Evolutionary conservation across 2,888 invertebrate genomes (phyloP).

Genomic region (Priocnemis perturbator): DNA sequence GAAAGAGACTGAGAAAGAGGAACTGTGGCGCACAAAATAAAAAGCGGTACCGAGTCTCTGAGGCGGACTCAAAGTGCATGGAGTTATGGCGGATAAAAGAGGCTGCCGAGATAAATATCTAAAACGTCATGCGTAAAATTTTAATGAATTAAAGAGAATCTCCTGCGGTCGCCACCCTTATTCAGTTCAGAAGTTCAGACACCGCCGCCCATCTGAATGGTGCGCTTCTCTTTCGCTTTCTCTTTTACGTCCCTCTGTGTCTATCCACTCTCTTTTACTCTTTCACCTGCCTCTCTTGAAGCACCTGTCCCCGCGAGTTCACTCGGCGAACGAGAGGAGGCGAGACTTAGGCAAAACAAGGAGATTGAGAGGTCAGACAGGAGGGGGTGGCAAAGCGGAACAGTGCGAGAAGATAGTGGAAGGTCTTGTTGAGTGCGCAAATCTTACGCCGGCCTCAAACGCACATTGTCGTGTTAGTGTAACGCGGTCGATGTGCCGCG

Average conservation of each 20-base stretch:
- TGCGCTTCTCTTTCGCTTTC: not conserved
- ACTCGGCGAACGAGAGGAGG: constrained; percentile 3
- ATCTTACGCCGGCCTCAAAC: not conserved
- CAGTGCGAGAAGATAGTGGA: constrained; percentile 8
- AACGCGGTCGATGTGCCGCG: not conserved
- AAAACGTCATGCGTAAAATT: constrained; percentile 58
- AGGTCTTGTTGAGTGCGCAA: constrained; percentile 16
- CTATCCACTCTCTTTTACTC: not conserved
- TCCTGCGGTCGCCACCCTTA: constrained; percentile 40
- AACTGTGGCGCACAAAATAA: constrained; percentile 32
- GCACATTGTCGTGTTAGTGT: constrained; percentile 22
- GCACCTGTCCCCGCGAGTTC: not conserved
- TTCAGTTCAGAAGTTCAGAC: constrained; percentile 39
- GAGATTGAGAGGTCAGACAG: not conserved
- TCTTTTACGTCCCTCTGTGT: not conserved
- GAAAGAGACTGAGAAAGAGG: constrained; percentile 12
- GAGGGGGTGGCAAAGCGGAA: not conserved
- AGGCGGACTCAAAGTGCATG: constrained; percentile 39
- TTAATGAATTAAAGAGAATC: constrained; percentile 62
- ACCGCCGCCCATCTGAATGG: constrained; percentile 36
- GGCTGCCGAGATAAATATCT: constrained; percentile 57
- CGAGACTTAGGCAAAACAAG: constrained; percentile 7
- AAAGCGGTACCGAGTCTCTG: constrained; percentile 43
- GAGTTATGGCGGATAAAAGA: constrained; percentile 47
- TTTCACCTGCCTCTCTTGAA: not conserved